These are phyloP conservation scores for Camponotus floridanus DNA, from an alignment of 1,140 invertebrate species.

Conservation along the genomic window DNA sequence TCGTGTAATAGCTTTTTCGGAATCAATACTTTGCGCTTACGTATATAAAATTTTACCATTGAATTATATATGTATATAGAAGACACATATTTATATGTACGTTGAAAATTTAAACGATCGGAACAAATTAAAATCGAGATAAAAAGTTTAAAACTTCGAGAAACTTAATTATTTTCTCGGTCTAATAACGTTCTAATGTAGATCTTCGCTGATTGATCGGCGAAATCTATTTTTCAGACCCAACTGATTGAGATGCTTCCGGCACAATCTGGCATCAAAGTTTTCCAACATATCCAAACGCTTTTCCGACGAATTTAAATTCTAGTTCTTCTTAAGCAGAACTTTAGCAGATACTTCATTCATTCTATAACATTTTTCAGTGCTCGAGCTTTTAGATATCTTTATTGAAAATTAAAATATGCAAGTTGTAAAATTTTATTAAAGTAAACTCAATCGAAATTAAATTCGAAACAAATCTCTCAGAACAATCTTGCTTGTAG, in stretches of 20 bases:
- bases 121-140: constrained; percentile 19
- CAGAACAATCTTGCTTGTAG: neutral
- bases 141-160: neutral
- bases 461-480: neutral
- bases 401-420: neutral
- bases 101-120: neutral
- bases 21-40: neutral
- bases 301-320: neutral
- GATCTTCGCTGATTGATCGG: neutral
- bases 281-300: neutral
- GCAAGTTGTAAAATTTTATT: neutral
- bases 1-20: no score
- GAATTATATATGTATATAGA: no score
- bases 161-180: constrained; percentile 18
- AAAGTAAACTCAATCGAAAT: neutral
- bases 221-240: constrained; percentile 12
- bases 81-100: no score
- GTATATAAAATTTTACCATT: neutral
- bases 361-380: neutral
- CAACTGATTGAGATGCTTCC: neutral
- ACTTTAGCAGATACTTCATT: neutral
- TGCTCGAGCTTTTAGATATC: neutral
- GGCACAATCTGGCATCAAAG: no score
- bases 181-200: neutral
- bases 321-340: neutral